Percentiles rank a stretch among this genome's conserved stretches.
Evolutionary conservation across 2,797 vertebrate species (phyloP).

Genomic region (Phylloscopus collybita): DNA sequence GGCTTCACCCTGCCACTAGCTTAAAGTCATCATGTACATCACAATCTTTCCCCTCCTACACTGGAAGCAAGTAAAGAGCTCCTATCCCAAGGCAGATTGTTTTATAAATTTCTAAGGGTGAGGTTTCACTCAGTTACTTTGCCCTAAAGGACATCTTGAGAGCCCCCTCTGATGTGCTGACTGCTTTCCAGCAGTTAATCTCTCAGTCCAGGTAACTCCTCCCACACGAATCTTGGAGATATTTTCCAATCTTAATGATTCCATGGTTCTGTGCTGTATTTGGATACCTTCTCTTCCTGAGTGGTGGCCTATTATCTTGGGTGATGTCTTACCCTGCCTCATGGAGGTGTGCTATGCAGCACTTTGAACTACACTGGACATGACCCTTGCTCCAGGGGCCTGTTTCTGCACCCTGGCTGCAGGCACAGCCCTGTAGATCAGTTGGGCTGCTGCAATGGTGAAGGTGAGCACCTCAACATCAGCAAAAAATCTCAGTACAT

Average conservation of each 20-base stretch:
- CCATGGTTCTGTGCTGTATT: background rate
- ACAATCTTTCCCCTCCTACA: background rate
- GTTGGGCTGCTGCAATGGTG: background rate
- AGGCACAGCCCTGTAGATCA: background rate
- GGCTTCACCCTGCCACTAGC: background rate
- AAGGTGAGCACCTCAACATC: background rate
- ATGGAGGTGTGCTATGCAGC: background rate
- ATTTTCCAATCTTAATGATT: background rate
- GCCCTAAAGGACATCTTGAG: background rate
- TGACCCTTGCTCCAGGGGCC: background rate
- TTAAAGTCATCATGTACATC: background rate
- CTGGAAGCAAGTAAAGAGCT: background rate
- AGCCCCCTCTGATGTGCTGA: background rate
- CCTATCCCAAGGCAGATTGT: background rate
- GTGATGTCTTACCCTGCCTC: background rate
- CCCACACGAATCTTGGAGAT: background rate
- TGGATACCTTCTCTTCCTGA: background rate
- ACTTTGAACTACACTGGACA: background rate
- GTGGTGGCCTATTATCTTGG: no score
- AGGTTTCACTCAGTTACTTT: background rate
- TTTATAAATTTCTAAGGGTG: background rate
- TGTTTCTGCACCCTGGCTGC: background rate
- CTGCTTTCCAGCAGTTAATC: background rate
- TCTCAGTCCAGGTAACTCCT: background rate
- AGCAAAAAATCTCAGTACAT: rapidly evolving